phyloP scores from a whole-genome alignment of 1,140 invertebrate genomes.

The Apolygus lucorum region DNA sequence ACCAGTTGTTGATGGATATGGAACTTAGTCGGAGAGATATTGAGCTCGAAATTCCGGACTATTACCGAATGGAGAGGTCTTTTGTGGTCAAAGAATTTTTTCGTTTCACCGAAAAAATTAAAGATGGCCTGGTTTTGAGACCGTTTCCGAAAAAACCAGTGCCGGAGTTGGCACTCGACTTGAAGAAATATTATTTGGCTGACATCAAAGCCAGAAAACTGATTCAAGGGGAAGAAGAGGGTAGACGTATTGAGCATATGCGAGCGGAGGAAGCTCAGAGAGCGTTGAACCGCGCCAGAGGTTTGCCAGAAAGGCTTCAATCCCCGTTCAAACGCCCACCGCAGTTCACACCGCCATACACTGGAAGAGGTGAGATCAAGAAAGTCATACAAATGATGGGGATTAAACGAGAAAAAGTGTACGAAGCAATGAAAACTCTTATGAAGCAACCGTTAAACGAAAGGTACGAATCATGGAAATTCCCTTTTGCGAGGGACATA shows the following conservation, averaged over 20 bases:
- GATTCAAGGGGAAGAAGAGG: neutral
- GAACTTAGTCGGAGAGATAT: neutral
- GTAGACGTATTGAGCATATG: neutral
- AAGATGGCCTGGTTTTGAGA: neutral
- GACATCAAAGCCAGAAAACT: neutral
- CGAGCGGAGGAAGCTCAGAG: neutral
- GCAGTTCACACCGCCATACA: neutral
- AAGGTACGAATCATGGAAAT: neutral
- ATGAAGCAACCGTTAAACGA: neutral
- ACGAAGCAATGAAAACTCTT: neutral
- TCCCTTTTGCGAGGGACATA: neutral
- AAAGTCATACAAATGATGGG: conserved; percentile 2
- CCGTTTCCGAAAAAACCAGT: neutral
- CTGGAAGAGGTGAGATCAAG: neutral
- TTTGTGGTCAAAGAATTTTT: neutral
- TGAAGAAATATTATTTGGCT: neutral
- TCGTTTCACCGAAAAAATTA: neutral
- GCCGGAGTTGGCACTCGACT: neutral
- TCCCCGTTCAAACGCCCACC: neutral
- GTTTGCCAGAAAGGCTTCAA: neutral
- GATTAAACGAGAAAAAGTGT: neutral
- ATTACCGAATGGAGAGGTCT: neutral
- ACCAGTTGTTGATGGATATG: conserved; percentile 3
- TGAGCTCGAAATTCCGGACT: neutral
- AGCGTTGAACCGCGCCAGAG: neutral